Conservation (phyloP, 2,797 vertebrate species). For the Austrolebias charrua region DNA sequence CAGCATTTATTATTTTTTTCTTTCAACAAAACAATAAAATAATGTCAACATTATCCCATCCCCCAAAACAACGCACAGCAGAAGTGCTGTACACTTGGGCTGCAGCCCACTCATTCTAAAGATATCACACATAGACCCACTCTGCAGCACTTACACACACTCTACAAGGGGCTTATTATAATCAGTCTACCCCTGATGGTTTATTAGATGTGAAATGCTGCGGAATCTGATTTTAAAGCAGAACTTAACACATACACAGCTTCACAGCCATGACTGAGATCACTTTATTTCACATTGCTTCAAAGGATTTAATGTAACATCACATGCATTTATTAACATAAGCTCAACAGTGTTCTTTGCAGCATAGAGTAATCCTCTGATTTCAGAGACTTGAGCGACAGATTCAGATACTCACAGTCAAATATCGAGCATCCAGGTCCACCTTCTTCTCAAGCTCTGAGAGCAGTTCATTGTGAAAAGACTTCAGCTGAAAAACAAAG, state of each 20-base stretch:
- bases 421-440: constrained; percentile 93
- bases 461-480: constrained; percentile 96
- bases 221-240: constrained; percentile 31
- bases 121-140: constrained; percentile 76
- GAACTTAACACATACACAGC: constrained; percentile 23
- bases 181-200: constrained; percentile 48
- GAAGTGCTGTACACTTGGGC: constrained; percentile 60
- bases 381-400: constrained; percentile 2
- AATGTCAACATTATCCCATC: constrained; percentile 59
- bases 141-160: constrained; percentile 50
- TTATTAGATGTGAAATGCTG: constrained; percentile 51
- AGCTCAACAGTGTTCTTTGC: constrained; percentile 3
- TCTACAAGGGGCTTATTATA: constrained; percentile 49
- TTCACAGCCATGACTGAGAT: constrained; percentile 19
- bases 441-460: constrained; percentile 98
- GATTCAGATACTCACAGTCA: constrained; percentile 87
- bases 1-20: constrained; percentile 33
- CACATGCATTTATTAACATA: constrained; percentile 3
- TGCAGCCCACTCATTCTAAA: constrained; percentile 82
- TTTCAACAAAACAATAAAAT: constrained; percentile 52
- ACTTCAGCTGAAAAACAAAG: constrained; percentile 85
- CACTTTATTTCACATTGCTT: constrained; percentile 12
- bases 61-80: constrained; percentile 63
- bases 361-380: background rate
- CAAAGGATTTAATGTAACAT: constrained; percentile 11